Conservation (phyloP, 2,113 vertebrate genomes). For the Clarias batrachus region DNA sequence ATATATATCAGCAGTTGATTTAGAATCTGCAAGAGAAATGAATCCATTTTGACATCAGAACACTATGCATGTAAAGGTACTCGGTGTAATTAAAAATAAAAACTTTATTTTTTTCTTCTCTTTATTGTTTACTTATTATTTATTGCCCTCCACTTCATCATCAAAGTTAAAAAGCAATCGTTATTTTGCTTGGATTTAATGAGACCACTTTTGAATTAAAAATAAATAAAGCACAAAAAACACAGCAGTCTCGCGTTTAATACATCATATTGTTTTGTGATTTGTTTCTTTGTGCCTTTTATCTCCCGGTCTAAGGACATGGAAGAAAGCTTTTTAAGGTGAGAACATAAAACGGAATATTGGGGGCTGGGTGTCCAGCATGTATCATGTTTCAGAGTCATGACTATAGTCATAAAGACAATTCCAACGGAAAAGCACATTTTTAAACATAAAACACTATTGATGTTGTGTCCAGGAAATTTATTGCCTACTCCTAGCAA, state of each 20-base stretch:
- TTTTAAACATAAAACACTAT: not conserved
- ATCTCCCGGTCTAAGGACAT: not conserved
- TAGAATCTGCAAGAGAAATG: not conserved
- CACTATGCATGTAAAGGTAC: not conserved
- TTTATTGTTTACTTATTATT: not conserved
- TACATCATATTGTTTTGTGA: not conserved
- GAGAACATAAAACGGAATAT: not conserved
- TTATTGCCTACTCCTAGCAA: not conserved
- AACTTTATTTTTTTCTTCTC: not conserved
- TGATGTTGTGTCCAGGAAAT: not conserved
- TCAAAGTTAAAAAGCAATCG: too few relatives aligned
- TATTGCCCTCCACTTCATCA: too few relatives aligned
- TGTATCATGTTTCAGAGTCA: not conserved
- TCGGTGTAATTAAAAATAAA: not conserved
- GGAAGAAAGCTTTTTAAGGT: not conserved
- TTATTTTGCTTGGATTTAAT: too few relatives aligned
- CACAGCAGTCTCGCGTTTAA: not conserved
- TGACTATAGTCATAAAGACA: not conserved
- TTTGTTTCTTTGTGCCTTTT: not conserved
- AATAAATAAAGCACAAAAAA: not conserved
- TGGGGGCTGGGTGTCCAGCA: not conserved
- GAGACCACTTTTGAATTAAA: not conserved
- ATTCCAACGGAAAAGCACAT: not conserved
- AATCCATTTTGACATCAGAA: not conserved
- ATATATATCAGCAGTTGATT: not conserved